Percentiles rank a stretch among this genome's conserved stretches.
Conservation (phyloP, 1,140 invertebrate genomes). For the Eriosoma lanigerum region DNA sequence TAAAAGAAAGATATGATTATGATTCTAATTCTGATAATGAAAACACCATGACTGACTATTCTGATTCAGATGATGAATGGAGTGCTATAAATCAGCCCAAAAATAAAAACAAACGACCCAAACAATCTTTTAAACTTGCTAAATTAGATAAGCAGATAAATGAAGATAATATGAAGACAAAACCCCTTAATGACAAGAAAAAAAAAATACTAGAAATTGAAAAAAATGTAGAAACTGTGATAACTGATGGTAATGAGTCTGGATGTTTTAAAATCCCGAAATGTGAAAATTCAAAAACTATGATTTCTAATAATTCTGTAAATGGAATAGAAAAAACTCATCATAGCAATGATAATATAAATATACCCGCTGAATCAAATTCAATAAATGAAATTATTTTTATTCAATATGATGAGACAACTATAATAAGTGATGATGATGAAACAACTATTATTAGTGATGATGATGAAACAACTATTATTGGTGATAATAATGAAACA, state of each 20-base stretch:
- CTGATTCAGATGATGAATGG: slow-evolving; percentile 42
- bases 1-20: neutral
- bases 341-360: neutral
- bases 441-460: no score
- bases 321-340: neutral
- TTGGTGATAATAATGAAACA: no score
- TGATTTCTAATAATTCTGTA: neutral
- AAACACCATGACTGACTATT: neutral
- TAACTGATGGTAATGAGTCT: neutral
- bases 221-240: slow-evolving; percentile 10
- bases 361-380: neutral
- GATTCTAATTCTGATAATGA: neutral
- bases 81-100: slow-evolving; percentile 14
- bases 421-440: no score
- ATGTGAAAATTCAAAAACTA: neutral
- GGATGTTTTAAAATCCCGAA: neutral
- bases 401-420: no score
- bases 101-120: neutral
- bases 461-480: no score
- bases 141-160: slow-evolving; percentile 7
- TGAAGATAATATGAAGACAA: slow-evolving; percentile 15
- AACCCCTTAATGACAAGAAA: neutral
- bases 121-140: neutral
- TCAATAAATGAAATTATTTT: neutral
- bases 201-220: neutral